phyloP scores from a whole-genome alignment of 2,888 invertebrate genomes.

The Empis livida region DNA sequence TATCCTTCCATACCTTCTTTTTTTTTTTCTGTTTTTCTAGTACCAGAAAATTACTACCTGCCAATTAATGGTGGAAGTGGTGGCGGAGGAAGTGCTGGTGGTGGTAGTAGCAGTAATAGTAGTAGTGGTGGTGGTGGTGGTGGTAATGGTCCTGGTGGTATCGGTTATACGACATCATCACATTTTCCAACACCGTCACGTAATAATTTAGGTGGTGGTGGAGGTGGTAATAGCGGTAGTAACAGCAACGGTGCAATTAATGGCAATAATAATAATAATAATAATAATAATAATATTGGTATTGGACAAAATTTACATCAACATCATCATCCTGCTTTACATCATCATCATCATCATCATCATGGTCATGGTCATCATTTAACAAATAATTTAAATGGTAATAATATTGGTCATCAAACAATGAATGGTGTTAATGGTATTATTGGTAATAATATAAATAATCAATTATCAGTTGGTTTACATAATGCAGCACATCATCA shows the following conservation, averaged over 20 bases:
- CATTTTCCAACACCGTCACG: conserved; percentile 35
- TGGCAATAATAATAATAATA: conserved; percentile 22
- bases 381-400: conserved; percentile 13
- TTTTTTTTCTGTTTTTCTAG: conserved; percentile 30
- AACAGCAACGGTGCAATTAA: conserved; percentile 16
- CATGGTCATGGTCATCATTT: conserved; percentile 16
- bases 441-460: not conserved
- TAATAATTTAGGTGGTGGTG: conserved; percentile 18
- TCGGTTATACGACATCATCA: conserved; percentile 20
- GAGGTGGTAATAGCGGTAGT: conserved; percentile 2
- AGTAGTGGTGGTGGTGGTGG: conserved; percentile 15
- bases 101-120: conserved; percentile 13
- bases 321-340: conserved; percentile 37
- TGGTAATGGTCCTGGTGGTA: conserved; percentile 3
- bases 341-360: conserved; percentile 21
- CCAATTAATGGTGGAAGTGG: conserved; percentile 22
- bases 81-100: conserved; percentile 15
- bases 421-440: conserved; percentile 13
- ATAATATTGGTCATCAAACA: conserved; percentile 13
- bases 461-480: conserved; percentile 11
- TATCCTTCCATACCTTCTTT: not conserved
- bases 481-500: conserved; percentile 22
- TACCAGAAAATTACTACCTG: conserved; percentile 46
- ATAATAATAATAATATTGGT: too few relatives aligned
- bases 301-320: conserved; percentile 35